Evolutionary conservation across 1,140 invertebrate genomes (phyloP), one percentile per base, ranked within the genome.

Genomic region (Zaprionus tsacasi): DNA sequence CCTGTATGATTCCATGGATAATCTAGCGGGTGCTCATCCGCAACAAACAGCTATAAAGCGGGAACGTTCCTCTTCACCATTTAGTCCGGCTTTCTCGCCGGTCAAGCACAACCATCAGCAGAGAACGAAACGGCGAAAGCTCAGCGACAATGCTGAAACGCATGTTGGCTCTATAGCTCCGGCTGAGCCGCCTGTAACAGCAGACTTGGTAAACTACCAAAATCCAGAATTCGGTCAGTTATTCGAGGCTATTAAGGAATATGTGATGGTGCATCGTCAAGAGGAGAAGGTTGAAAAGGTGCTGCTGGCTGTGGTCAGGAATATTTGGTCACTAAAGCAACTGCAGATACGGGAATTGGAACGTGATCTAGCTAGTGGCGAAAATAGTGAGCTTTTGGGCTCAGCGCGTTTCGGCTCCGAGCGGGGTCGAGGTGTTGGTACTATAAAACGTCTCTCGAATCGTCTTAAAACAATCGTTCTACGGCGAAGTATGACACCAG

Each of bases 81-180:
- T 74, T 8, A 91, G 91, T 64, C 91, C 91, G 1, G 83, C 91
- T 2, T 92, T 76, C 15, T 92, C 91, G 0, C 91, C 91, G 0
- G 67, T 92, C 0, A 91, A 90, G 33, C 40, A 12, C 40, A 71
- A 68, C 10, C 79, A 81, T 30, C 70, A 81, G 0, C 76, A 65
- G 52, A 79, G 83, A 11, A 27, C 63, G 27, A 89, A 89, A 45
- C 85, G 85, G 0, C 78, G 81, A 0, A 89, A 90, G 13, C 56
- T 90, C 0, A 89, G 85, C 48, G 36, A 56, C 21, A 68, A 40
- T 12, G 43, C 21, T 6, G 83, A 87, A 35, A 64, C 78, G 17
- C 73, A 69, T 30, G 79, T 76, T 3, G 71, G 58, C 1, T 52
- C 45, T 2, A 4, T 33, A n/a, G n/a, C 8, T 2, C 35, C 43